Percentiles rank a stretch among this genome's conserved stretches.
Evolutionary conservation across 2,113 vertebrate genomes (phyloP).

Genomic region (Osmerus eperlanus): DNA sequence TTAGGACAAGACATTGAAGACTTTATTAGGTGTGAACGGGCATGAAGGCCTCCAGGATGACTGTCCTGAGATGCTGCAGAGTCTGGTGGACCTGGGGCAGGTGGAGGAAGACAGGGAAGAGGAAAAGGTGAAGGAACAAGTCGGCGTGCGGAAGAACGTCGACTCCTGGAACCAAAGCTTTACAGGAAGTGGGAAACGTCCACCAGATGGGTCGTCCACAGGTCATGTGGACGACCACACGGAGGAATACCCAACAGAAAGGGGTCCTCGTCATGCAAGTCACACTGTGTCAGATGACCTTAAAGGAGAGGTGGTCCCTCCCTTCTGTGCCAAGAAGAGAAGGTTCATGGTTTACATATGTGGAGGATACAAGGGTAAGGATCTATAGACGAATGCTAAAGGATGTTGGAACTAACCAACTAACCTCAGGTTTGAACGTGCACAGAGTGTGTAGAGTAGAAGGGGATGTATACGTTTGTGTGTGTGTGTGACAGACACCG

Average conservation of each 20-base stretch:
- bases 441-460: background rate
- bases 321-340: conserved; percentile 37
- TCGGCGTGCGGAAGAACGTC: background rate
- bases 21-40: background rate
- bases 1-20: background rate
- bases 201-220: conserved; percentile 10
- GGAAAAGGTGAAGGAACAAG: background rate
- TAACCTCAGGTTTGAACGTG: background rate
- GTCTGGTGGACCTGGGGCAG: background rate
- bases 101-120: background rate
- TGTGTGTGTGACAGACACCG: conserved; percentile 53
- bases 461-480: background rate
- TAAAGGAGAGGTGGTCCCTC: conserved; percentile 26
- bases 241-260: conserved; percentile 1
- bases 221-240: background rate
- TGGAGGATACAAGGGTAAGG: conserved; percentile 67
- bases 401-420: background rate
- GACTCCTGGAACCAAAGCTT: conserved; percentile 7
- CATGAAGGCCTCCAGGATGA: background rate
- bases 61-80: conserved; percentile 21
- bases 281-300: conserved; percentile 15
- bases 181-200: background rate
- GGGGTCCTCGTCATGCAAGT: background rate
- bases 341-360: conserved; percentile 67
- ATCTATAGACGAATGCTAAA: background rate